Evolutionary conservation across 2,113 vertebrate species (phyloP).

Genomic region (Cinclus mexicanus): DNA sequence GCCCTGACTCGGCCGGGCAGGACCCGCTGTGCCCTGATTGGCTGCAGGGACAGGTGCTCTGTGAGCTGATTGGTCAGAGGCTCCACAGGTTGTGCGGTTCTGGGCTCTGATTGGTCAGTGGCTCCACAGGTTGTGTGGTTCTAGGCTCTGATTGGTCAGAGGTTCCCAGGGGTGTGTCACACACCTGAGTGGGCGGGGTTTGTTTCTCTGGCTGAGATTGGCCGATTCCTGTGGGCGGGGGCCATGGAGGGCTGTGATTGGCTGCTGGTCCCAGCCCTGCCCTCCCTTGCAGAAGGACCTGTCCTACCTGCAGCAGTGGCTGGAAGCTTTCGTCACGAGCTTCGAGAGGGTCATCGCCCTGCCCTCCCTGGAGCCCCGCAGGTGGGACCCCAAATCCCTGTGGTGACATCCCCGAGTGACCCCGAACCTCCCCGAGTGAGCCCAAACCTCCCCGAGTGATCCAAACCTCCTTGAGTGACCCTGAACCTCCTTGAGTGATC

Average conservation of each 20-base stretch:
- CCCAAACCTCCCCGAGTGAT: neutral
- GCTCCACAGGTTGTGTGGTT: neutral
- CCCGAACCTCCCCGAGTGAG: too few relatives aligned
- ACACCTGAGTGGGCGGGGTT: neutral
- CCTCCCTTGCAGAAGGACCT: conserved; percentile 85
- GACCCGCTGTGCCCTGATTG: neutral
- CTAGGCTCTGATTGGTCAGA: fast-evolving
- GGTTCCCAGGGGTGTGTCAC: neutral
- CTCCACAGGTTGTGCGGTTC: too few relatives aligned
- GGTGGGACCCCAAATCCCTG: conserved; percentile 63
- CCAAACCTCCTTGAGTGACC: neutral
- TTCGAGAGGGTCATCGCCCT: conserved; percentile 90
- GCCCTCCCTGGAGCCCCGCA: conserved; percentile 86
- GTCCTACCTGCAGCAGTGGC: conserved; percentile 91
- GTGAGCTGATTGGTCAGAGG: neutral
- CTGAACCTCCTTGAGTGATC: neutral
- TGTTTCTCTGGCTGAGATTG: neutral
- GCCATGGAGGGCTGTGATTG: neutral
- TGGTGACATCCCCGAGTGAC: neutral
- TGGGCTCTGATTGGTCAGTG: neutral
- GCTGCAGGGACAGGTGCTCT: neutral
- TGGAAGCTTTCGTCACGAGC: conserved; percentile 87
- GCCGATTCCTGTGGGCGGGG: fast-evolving
- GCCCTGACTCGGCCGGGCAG: fast-evolving
- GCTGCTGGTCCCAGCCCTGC: neutral